Evolutionary conservation across 2,797 vertebrate genomes (phyloP), one percentile per base, ranked within the genome.

Genomic region (Scleropages formosus): DNA sequence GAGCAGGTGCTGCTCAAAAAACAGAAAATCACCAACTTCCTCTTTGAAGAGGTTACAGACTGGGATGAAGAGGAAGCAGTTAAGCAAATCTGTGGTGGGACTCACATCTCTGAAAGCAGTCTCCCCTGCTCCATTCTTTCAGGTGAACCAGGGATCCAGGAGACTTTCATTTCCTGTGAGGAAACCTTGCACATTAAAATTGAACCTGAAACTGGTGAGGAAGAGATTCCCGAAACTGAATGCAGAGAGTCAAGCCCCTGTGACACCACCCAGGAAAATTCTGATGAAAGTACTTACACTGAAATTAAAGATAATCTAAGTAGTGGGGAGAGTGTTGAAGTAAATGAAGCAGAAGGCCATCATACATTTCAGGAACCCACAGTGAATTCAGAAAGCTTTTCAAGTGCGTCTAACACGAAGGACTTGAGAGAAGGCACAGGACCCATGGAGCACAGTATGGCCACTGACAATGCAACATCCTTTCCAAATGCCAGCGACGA

Each of bases 291-390:
- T 0, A 86, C 92, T 0, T 93, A 94, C 20, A 87, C 89, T 1
- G 95, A 95, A 59, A 91, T 95, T 70, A 98, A 97, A 89, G 95
- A 94, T 75, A 98, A 96, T 78, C 89, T 96, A 58, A 95, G 96
- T 49, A 98, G 95, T 0, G 95, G 94, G 13, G 94, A 94, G 82
- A 98, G 95, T 77, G 93, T 91, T 0, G 89, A 92, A 75, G 91
- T 93, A 39, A 88, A 91, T 3, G 87, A 90, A 3, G 93, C 93
- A 0, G 93, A 92, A 78, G 93, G 89, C 16, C 85, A 90, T 0
- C 70, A 80, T 0, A 68, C 84, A 0, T 61, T 86, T 49, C 78
- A 66, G 75, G 59, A 46, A 24, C 49, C 59, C 26, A 22, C 91
- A 44, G 73, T 82, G 0, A 89, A 87, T 1, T 91, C 92, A 0